Conservation (phyloP, 2,888 invertebrate species). For the Terebella lapidaria region DNA sequence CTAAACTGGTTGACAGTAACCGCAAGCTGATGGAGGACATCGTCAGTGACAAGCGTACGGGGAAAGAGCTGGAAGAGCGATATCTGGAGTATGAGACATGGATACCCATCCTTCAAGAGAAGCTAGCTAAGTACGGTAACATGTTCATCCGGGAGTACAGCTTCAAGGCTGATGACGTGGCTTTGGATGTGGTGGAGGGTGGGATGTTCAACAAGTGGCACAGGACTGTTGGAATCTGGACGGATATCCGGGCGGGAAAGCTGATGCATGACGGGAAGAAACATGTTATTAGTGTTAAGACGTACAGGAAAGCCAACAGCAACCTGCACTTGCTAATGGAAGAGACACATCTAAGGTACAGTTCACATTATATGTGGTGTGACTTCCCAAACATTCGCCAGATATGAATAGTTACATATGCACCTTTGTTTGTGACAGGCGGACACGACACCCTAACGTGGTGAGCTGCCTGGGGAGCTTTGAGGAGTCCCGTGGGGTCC, state of each 20-base stretch:
- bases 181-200: not conserved
- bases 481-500: constrained; percentile 11
- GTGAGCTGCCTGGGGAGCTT: constrained; percentile 15
- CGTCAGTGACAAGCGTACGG: constrained; percentile 16
- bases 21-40: constrained; percentile 16
- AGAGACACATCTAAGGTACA: constrained; percentile 17
- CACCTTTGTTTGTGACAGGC: constrained; percentile 11
- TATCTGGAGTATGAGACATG: constrained; percentile 9
- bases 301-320: constrained; percentile 14
- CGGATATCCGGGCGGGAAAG: constrained; percentile 8
- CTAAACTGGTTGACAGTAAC: constrained; percentile 17
- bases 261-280: constrained; percentile 3
- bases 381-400: too few species aligned
- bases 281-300: constrained; percentile 11
- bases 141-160: constrained; percentile 16
- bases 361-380: too few species aligned
- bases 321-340: constrained; percentile 13
- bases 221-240: constrained; percentile 13
- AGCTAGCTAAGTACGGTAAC: constrained; percentile 16
- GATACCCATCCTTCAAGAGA: constrained; percentile 17
- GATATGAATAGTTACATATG: not conserved
- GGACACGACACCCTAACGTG: constrained; percentile 15
- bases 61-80: constrained; percentile 12
- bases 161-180: constrained; percentile 11
- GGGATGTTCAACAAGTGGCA: constrained; percentile 4